These are phyloP conservation scores for Onychomys leucogaster DNA, from an alignment of 2,797 vertebrate species.

Conservation along the genomic window DNA sequence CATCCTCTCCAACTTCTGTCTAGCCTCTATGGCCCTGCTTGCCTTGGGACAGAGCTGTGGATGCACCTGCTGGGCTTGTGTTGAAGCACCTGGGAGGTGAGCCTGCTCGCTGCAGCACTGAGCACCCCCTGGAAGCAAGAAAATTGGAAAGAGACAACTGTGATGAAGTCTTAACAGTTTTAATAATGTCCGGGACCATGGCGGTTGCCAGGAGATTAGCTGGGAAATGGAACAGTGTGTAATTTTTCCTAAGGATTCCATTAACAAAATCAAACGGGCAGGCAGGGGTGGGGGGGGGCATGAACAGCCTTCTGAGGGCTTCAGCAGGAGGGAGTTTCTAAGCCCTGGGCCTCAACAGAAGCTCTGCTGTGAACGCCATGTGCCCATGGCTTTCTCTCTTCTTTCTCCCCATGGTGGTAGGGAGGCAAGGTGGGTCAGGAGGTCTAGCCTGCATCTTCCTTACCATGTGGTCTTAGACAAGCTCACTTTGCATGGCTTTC, in stretches of 20 bases:
- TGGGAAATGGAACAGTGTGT: conserved; percentile 64
- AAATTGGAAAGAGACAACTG: conserved; percentile 78
- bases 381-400: rapidly evolving
- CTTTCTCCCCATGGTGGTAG: background rate
- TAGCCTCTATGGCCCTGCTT: rapidly evolving
- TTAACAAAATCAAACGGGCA: conserved; percentile 69
- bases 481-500: background rate
- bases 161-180: conserved; percentile 69
- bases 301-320: conserved; percentile 5
- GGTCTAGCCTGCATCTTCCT: background rate
- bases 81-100: background rate
- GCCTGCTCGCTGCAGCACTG: background rate
- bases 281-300: background rate
- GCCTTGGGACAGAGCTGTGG: background rate
- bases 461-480: background rate
- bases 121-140: conserved; percentile 67
- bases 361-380: background rate
- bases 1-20: no score
- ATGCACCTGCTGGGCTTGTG: background rate
- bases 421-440: background rate
- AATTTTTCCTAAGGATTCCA: conserved; percentile 74
- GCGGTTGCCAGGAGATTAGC: conserved; percentile 73
- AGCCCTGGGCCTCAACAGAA: background rate
- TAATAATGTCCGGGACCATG: conserved; percentile 70
- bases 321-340: conserved; percentile 27